phyloP scores from a whole-genome alignment of 1,140 invertebrate genomes.

The Trachymyrmex cornetzi region DNA sequence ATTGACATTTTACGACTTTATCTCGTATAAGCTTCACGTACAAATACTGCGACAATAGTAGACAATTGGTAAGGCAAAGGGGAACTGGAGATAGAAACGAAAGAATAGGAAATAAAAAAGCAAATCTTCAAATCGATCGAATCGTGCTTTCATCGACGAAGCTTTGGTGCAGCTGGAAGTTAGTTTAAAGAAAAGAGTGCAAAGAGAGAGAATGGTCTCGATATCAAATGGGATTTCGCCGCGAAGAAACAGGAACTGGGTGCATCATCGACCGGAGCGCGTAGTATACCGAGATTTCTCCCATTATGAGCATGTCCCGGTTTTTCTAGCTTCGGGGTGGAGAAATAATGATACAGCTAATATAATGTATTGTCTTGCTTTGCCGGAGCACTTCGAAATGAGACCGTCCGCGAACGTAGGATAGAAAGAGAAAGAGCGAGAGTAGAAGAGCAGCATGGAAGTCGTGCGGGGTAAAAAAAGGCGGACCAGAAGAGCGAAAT shows the following conservation, averaged over 20 bases:
- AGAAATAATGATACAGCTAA: conserved; percentile 84
- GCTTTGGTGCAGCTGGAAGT: conserved; percentile 35
- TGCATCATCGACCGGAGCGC: conserved; percentile 46
- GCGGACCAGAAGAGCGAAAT: conserved; percentile 72
- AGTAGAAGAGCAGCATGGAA: conserved; percentile 37
- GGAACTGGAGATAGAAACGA: background rate
- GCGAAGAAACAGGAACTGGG: conserved; percentile 40
- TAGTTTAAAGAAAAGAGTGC: conserved; percentile 35
- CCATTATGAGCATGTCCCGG: conserved; percentile 80
- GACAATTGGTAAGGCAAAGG: conserved; percentile 5
- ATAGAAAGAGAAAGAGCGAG: conserved; percentile 30
- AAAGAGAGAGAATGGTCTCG: conserved; percentile 25
- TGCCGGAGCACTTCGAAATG: conserved; percentile 78
- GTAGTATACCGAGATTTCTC: conserved; percentile 78
- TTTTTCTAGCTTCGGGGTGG: conserved; percentile 79
- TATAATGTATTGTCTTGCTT: conserved; percentile 84
- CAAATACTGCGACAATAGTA: background rate
- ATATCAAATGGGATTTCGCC: conserved; percentile 51
- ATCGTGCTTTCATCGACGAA: conserved; percentile 35
- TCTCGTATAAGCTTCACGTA: background rate
- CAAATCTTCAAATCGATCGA: background rate
- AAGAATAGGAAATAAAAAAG: background rate
- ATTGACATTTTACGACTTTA: conserved; percentile 5
- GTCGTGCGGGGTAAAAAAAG: conserved; percentile 69
- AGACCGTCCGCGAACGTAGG: conserved; percentile 72